Percentiles rank a stretch among this genome's conserved stretches.
These are phyloP conservation scores for Acrobasis consociella DNA, from an alignment of 2,888 invertebrate species.

Conservation along the genomic window DNA sequence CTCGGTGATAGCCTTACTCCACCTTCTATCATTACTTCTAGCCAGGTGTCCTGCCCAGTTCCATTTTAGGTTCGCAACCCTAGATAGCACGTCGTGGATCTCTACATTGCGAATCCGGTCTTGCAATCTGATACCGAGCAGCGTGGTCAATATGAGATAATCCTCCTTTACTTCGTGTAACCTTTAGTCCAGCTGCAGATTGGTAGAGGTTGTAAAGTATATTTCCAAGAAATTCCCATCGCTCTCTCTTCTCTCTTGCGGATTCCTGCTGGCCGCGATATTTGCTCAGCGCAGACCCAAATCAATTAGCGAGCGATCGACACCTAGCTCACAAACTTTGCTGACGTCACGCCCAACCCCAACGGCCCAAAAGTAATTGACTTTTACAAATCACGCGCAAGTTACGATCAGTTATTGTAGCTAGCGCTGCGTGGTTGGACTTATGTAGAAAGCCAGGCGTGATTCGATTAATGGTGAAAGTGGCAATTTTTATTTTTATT, in stretches of 20 bases:
- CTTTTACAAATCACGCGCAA: slow-evolving; percentile 24
- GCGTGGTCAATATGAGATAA: no score
- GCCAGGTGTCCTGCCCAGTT: no score
- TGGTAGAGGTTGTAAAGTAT: no score
- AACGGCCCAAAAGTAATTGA: slow-evolving; percentile 25
- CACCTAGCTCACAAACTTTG: slow-evolving; percentile 41
- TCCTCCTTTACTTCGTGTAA: no score
- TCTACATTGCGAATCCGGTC: no score
- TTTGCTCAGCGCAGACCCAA: slow-evolving; percentile 44
- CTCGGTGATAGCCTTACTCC: no score
- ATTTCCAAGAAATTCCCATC: background rate
- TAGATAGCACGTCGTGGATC: no score
- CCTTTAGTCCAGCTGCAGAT: no score
- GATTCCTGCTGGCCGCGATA: slow-evolving; percentile 33
- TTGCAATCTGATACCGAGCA: no score
- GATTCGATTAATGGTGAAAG: background rate
- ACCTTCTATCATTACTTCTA: no score
- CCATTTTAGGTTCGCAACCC: no score
- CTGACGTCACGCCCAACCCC: slow-evolving; percentile 35
- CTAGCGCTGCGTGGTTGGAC: background rate
- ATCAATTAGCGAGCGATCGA: slow-evolving; percentile 46
- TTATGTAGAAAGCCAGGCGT: background rate
- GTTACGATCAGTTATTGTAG: background rate
- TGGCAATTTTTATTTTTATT: no score
- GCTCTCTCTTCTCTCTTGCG: slow-evolving; percentile 20